Base-by-base conservation (phyloP, 1,140 invertebrate genomes). In the Listronotus bonariensis region DNA sequence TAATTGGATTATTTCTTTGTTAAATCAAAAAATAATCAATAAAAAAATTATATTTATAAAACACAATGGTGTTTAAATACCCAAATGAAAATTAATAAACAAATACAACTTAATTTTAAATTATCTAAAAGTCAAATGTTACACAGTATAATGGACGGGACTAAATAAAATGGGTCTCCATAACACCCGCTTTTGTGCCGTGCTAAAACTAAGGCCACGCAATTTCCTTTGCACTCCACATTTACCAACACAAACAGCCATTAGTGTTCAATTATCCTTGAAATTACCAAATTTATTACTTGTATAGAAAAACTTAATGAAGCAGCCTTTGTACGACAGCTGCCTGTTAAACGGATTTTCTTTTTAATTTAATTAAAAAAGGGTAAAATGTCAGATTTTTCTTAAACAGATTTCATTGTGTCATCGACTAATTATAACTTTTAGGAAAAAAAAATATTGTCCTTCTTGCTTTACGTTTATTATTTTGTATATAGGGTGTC, bases 251-350 rank as follows among this genome's bases (percentile, higher is more conserved):
- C 46, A 67, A 67, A 67, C 58, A 67, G 61, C 65, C 65, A 67
- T 67, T 63, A 67, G 59, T 34, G 52, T 56, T 59, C 64, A 66
- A 66, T 66, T 66, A 66, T 66, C 56, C 64, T 66, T 66, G 56
- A 66, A 66, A 66, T 66, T 66, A 54, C 56, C 49, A 54, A 60
- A 60, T 66, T 66, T 66, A 66, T 60, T 38, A 61, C 58, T 46
- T 61, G 31, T 53, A 52, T 61, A 38, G 58, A 61, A 61, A 61
- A 61, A 61, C 43, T 51, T 61, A 38, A 53, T 61, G 49, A 48
- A n/a, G 58, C 14, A 17, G 20, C 14, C 58, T 53, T 53, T 36
- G 40, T 34, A 42, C 48, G 58, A 61, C 49, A 61, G 58, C 58
- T 41, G 48, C 38, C 20, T 42, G 6, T 18, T 34, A n/a, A 61